Percentiles rank a stretch among this genome's conserved stretches.
These are phyloP conservation scores for Congeria kusceri DNA, from an alignment of 2,888 invertebrate genomes.

Conservation along the genomic window DNA sequence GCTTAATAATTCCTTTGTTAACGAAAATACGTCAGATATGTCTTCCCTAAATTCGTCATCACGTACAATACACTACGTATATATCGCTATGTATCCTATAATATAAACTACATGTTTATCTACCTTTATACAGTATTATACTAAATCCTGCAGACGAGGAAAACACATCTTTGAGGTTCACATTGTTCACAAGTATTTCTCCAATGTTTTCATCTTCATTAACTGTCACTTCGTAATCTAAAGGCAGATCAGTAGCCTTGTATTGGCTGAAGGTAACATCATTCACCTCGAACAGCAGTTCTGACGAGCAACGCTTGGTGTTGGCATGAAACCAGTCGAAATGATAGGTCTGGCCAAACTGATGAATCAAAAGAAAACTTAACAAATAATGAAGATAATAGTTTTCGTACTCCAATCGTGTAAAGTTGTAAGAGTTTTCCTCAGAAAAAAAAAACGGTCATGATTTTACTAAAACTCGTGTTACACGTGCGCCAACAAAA, in stretches of 20 bases:
- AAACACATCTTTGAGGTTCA: constrained; percentile 71
- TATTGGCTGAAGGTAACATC: constrained; percentile 61
- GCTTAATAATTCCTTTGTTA: too few species aligned
- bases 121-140: constrained; percentile 48
- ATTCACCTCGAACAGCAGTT: constrained; percentile 71
- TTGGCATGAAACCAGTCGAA: constrained; percentile 77
- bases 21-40: too few species aligned
- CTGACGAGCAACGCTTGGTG: constrained; percentile 71
- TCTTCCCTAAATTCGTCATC: too few species aligned
- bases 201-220: constrained; percentile 72
- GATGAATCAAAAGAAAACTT: constrained; percentile 4
- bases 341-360: constrained; percentile 67
- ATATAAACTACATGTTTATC: too few species aligned
- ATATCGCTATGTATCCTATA: too few species aligned
- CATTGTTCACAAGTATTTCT: constrained; percentile 64
- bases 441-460: too few species aligned
- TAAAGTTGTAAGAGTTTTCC: too few species aligned
- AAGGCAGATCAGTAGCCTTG: constrained; percentile 55
- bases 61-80: too few species aligned
- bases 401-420: too few species aligned
- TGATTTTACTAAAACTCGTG: too few species aligned
- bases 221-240: constrained; percentile 70
- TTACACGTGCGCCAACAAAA: too few species aligned
- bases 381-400: too few species aligned
- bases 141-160: constrained; percentile 65